phyloP scores from a whole-genome alignment of 1,140 invertebrate species.

The Philopotamus ludificatus region DNA sequence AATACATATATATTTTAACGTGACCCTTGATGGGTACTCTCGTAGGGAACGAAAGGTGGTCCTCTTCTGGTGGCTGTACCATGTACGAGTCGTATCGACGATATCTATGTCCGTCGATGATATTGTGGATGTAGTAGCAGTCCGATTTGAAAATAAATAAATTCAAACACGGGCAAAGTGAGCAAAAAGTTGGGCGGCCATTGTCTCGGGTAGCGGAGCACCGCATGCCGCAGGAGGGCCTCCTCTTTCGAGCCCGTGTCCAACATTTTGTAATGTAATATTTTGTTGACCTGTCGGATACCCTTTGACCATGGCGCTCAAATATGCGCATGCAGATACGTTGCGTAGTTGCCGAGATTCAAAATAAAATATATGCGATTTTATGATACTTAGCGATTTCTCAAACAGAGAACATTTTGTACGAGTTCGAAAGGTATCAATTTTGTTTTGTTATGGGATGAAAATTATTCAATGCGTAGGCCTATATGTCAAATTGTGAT shows the following conservation, averaged over 20 bases:
- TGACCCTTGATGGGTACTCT: background rate
- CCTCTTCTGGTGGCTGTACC: too few relatives aligned
- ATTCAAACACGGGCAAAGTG: conserved; percentile 30
- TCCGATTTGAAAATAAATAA: conserved; percentile 40
- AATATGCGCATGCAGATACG: too few relatives aligned
- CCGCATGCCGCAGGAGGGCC: conserved; percentile 8
- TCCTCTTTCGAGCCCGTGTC: conserved; percentile 22
- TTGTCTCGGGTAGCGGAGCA: conserved; percentile 25
- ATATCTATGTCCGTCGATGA: conserved; percentile 36
- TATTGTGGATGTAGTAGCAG: conserved; percentile 38
- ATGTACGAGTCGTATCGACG: conserved; percentile 27
- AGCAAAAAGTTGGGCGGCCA: conserved; percentile 30
- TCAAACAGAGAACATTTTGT: too few relatives aligned
- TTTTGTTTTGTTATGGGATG: too few relatives aligned
- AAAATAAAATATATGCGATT: too few relatives aligned
- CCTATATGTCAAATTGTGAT: too few relatives aligned
- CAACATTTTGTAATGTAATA: conserved; percentile 33
- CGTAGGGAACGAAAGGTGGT: background rate
- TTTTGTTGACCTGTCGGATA: conserved; percentile 25
- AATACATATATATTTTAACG: too few relatives aligned
- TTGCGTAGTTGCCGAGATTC: too few relatives aligned
- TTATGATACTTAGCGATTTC: too few relatives aligned
- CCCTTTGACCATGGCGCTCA: conserved; percentile 18
- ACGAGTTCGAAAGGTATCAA: too few relatives aligned
- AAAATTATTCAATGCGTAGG: too few relatives aligned